Percentiles rank a stretch among this genome's conserved stretches.
These are phyloP conservation scores for Apteryx owenii DNA, from an alignment of 2,113 vertebrate genomes.

Conservation along the genomic window DNA sequence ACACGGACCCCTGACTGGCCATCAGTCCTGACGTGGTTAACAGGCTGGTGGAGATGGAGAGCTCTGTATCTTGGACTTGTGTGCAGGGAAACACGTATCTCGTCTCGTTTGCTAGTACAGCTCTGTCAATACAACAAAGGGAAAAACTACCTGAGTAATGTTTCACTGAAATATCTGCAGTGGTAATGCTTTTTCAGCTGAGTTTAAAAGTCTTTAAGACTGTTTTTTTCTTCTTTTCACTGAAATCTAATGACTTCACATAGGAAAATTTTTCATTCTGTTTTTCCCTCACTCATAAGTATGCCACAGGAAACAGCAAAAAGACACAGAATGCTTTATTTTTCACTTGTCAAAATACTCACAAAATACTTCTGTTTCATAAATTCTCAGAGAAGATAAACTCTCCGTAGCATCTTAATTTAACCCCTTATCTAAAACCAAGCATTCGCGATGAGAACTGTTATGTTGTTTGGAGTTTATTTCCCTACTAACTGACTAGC, in stretches of 20 bases:
- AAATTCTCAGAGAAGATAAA: background rate
- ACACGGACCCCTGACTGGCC: too few relatives aligned
- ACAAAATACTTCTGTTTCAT: background rate
- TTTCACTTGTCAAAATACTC: background rate
- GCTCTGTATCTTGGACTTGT: too few relatives aligned
- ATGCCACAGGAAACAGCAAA: background rate
- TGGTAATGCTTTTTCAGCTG: background rate
- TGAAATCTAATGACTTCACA: background rate
- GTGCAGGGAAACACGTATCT: too few relatives aligned
- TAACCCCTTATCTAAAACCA: too few relatives aligned
- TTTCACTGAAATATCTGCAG: background rate
- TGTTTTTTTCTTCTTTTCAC: background rate
- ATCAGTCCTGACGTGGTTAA: background rate
- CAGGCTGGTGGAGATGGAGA: background rate
- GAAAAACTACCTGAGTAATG: background rate
- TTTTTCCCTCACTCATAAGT: rapidly evolving
- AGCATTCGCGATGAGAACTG: background rate
- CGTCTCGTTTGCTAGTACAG: too few relatives aligned
- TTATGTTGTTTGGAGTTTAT: rapidly evolving
- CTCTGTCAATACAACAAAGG: background rate
- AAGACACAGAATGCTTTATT: background rate
- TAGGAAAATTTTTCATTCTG: too few relatives aligned
- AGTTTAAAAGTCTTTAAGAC: too few relatives aligned
- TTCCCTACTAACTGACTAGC: background rate
- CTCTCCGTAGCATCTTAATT: too few relatives aligned